These are phyloP conservation scores for Pavo muticus DNA, from an alignment of 2,113 vertebrate genomes.

Conservation along the genomic window DNA sequence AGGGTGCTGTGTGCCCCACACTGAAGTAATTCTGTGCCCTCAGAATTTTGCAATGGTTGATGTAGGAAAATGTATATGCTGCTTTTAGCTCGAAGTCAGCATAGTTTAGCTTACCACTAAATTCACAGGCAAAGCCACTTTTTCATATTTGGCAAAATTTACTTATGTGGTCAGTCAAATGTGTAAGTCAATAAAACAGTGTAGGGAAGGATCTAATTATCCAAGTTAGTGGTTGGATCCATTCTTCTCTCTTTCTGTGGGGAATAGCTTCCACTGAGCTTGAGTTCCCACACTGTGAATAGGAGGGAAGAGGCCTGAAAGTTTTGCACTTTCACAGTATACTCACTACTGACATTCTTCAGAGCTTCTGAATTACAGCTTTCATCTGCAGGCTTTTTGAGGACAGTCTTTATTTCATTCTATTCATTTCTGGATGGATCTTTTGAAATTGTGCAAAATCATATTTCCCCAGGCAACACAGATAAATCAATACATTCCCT, in stretches of 20 bases:
- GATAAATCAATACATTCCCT: slow-evolving; percentile 7
- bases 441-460: slow-evolving; percentile 8
- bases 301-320: background rate
- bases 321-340: slow-evolving; percentile 21
- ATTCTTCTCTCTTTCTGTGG: slow-evolving; percentile 13
- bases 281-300: background rate
- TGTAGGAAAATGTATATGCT: background rate
- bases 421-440: background rate
- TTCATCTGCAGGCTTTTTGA: background rate
- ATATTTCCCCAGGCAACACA: background rate
- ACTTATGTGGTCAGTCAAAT: slow-evolving; percentile 44
- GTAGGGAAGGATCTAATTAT: slow-evolving; percentile 51
- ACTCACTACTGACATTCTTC: background rate
- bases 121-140: background rate
- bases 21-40: background rate
- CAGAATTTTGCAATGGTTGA: background rate
- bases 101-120: background rate
- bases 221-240: background rate
- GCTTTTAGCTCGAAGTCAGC: background rate
- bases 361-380: background rate
- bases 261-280: slow-evolving; percentile 16
- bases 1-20: background rate
- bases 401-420: background rate
- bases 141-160: slow-evolving; percentile 33
- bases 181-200: slow-evolving; percentile 15